Conservation (phyloP, 2,113 vertebrate genomes). For the Forbesichthys papilliferus region DNA sequence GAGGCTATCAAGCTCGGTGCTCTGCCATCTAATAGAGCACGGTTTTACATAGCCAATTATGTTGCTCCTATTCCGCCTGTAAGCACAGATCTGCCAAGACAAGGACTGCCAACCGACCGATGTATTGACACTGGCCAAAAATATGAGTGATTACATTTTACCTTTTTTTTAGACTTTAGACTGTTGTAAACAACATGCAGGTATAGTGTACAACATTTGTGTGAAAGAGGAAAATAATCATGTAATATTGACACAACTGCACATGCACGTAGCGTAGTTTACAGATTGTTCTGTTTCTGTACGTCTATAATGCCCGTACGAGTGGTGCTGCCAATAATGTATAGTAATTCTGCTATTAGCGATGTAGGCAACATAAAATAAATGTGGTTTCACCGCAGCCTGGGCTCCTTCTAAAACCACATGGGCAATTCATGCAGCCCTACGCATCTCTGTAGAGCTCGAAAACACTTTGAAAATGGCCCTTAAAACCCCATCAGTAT, state of each 20-base stretch:
- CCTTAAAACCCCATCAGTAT: constrained; percentile 8
- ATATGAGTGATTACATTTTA: constrained; percentile 17
- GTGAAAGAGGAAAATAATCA: no score
- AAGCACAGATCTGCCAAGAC: constrained; percentile 47
- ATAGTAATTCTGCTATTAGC: not conserved
- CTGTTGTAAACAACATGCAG: no score
- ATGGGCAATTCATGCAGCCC: not conserved
- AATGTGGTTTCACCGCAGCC: not conserved
- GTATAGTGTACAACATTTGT: no score
- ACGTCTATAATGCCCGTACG: no score
- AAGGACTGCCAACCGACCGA: constrained; percentile 21
- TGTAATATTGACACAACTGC: no score
- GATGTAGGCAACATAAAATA: not conserved
- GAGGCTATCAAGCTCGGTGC: constrained; percentile 66
- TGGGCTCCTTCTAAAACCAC: not conserved
- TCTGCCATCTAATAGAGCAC: constrained; percentile 61
- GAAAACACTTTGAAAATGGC: constrained; percentile 2
- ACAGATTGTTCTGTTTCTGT: no score
- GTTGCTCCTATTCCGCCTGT: constrained; percentile 54
- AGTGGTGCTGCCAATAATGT: no score
- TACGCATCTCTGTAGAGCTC: constrained; percentile 7
- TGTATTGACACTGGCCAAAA: constrained; percentile 39
- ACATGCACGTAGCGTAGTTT: no score
- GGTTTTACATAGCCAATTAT: constrained; percentile 70
- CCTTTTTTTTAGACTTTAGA: no score